Base-by-base conservation (phyloP, 2,797 vertebrate genomes). In the Helicolenus hilgendorfi region DNA sequence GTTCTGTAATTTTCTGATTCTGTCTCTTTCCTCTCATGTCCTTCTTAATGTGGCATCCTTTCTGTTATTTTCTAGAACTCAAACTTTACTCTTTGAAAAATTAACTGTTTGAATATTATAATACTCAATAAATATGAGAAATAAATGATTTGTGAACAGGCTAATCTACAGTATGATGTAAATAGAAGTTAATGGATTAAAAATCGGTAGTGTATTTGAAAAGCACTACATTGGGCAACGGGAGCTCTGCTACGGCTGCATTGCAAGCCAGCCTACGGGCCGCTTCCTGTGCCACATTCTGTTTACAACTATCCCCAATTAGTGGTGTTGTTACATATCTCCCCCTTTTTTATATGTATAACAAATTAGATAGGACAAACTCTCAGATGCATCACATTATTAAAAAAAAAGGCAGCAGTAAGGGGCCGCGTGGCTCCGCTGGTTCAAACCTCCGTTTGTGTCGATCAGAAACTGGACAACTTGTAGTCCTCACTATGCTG, bases 221-320 rank as follows among this genome's bases (percentile, higher is more conserved):
- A 85, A 78, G 84, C 69, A 67, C 95, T 89, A 92, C 94, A 89
- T 59, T 59, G 75, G 93, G 86, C 78, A 84, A 53, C 38, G 68
- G 81, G 83, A 88, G 62, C 65, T 67, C n/a, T 65, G 85, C 68
- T 68, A 24, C 0, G 49, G 91, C 91, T 88, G 87, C 89, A 68
- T 29, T 76, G 91, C 84, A 87, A 85, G 83, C 64, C 72, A 87
- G 88, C 86, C 85, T 60, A 41, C 18, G 20, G 75, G 80, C 78
- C 9, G 41, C 77, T 83, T 87, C 84, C 82, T 86, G 96, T 94
- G 97, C 97, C 98, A 96, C 97, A 97, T 98, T 97, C 98, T 98
- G 98, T 99, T 99, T 99, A 99, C 98, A 98, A 98, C 97, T 98
- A 97, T 97, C 97, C 96, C 96, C 98, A 96, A 98, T 97, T 98